A percentile compares a stretch with the other conserved stretches of the same genome.
Conservation (phyloP, 2,888 invertebrate species). For the Eupithecia insigniata region DNA sequence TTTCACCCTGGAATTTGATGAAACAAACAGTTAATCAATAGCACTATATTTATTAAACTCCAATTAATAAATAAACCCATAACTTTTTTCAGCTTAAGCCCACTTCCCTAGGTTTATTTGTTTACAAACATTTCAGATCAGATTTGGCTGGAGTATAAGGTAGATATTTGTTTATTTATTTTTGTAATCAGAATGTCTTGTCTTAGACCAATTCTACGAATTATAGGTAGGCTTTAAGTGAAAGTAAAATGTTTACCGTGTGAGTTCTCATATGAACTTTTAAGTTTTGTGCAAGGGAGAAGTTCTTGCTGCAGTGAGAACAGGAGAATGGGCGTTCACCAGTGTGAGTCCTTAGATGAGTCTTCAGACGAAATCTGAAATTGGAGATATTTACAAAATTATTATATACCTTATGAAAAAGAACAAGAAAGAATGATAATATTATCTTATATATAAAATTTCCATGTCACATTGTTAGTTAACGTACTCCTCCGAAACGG, state of each 20-base stretch:
- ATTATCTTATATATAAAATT: no score
- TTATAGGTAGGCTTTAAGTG: slow-evolving; percentile 5
- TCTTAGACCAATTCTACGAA: not conserved
- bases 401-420: no score
- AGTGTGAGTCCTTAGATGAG: slow-evolving; percentile 74
- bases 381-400: slow-evolving; percentile 10
- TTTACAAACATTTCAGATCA: not conserved
- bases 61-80: no score
- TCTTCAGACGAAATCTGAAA: slow-evolving; percentile 75
- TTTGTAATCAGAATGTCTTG: no score
- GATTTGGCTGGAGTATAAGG: not conserved
- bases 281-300: slow-evolving; percentile 71
- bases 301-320: slow-evolving; percentile 71
- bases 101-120: no score
- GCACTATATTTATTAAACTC: no score
- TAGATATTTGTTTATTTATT: no score
- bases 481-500: no score
- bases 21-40: no score
- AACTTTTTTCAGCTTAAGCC: no score
- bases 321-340: slow-evolving; percentile 71
- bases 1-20: slow-evolving; percentile 69
- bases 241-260: slow-evolving; percentile 60
- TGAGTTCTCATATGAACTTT: slow-evolving; percentile 77
- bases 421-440: no score
- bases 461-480: no score